Evolutionary conservation across 2,797 vertebrate genomes (phyloP), one percentile per base, ranked within the genome.

Genomic region (Nannoperca australis): DNA sequence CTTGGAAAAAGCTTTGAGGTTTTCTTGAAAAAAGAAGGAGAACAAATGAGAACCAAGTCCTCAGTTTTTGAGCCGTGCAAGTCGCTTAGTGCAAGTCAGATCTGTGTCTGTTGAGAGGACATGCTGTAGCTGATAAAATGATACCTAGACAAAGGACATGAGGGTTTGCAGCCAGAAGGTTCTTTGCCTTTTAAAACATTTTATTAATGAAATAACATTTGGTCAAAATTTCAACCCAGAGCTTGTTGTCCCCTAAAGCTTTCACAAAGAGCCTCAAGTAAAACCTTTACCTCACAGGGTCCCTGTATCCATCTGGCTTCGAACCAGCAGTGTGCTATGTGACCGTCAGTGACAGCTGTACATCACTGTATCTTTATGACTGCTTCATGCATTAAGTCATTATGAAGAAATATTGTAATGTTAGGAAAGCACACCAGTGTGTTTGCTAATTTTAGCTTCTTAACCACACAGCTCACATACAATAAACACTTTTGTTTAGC

Each of bases 371-470:
- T 70, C 22, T 49, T 47, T n/a, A 51, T 32, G 0, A 14, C 14
- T 30, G 36, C 24, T 27, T 27, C n/a, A n/a, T 47, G 44, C 60
- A 0, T 71, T 36, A 24, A 32, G 56, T 51, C 63, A 34, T 50
- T 22, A 68, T 80, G 70, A 85, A 73, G 77, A 75, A 67, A 55
- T 58, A 34, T 53, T 60, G 73, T n/a, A 49, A 53, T 44, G 24
- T 76, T 44, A 47, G 63, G 71, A 60, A 44, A 54, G 32, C 24
- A 36, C 13, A 36, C 5, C 47, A 0, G 59, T 32, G 18, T 54
- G 22, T 70, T 62, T 77, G 66, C 22, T 60, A 4, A 38, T 32
- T 53, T 64, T 47, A 17, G 51, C 8, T n/a, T 34, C 22, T 45
- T 20, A n/a, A 55, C 42, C 32, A 36, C 17, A 40, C 32, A 56